These are phyloP conservation scores for Xiphophorus birchmanni DNA, from an alignment of 2,797 vertebrate species.

Conservation along the genomic window DNA sequence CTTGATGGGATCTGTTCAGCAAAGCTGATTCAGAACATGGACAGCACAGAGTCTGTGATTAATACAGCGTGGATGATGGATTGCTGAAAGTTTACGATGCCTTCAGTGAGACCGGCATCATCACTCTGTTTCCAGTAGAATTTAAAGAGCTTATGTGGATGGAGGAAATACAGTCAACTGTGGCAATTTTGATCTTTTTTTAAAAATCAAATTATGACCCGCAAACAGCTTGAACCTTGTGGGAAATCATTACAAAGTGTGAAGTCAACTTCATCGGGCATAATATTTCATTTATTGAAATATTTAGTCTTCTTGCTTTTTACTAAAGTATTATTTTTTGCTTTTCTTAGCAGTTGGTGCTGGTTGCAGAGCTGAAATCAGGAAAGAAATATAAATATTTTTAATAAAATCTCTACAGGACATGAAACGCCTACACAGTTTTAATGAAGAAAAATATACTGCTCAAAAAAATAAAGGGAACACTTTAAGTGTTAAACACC, in stretches of 20 bases:
- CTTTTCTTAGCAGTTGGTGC: background rate
- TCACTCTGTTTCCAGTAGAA: constrained; percentile 15
- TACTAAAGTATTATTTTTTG: background rate
- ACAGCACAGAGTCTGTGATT: constrained; percentile 66
- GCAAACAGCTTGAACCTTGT: background rate
- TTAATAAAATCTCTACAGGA: background rate
- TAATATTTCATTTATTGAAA: background rate
- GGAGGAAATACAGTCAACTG: constrained; percentile 3
- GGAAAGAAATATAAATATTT: background rate
- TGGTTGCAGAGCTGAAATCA: background rate
- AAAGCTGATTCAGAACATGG: constrained; percentile 53
- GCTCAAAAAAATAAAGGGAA: too few species aligned
- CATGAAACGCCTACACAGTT: background rate
- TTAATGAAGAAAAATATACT: background rate
- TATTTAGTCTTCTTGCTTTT: background rate
- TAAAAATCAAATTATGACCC: background rate
- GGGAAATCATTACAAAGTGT: background rate
- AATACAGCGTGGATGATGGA: constrained; percentile 75
- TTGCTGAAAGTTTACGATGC: constrained; percentile 40
- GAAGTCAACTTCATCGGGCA: background rate
- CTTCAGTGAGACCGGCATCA: constrained; percentile 34
- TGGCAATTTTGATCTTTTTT: background rate
- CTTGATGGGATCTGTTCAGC: constrained; percentile 46
- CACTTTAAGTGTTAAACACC: too few species aligned
- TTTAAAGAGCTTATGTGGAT: constrained; percentile 12